These are phyloP conservation scores for Cercopithecus neglectus DNA, from an alignment of 2,797 vertebrate species.

Conservation along the genomic window DNA sequence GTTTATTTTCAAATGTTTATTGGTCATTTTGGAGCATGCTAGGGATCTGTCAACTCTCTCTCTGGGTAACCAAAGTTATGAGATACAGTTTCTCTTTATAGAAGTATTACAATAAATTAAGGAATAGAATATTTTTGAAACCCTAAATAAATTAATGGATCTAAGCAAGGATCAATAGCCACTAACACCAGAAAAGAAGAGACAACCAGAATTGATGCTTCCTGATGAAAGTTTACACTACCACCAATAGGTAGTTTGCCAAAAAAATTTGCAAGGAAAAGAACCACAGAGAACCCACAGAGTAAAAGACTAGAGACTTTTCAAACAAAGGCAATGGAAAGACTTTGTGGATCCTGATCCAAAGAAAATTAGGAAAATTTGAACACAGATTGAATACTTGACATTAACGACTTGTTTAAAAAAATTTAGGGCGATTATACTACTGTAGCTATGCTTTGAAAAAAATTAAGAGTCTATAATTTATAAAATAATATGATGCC, in stretches of 20 bases:
- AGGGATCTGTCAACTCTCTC: not conserved
- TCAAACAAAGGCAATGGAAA: not conserved
- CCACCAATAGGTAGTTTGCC: not conserved
- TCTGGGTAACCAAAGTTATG: not conserved
- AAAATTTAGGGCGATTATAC: not conserved
- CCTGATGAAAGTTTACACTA: not conserved
- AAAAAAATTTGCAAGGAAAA: not conserved
- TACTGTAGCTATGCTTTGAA: not conserved
- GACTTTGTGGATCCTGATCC: not conserved
- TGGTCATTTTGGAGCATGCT: not conserved
- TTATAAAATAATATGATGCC: not conserved
- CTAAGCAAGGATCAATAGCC: not conserved
- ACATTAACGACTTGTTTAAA: not conserved
- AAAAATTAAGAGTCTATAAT: not conserved
- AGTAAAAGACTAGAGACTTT: not conserved
- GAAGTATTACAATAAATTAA: not conserved
- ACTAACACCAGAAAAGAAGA: not conserved
- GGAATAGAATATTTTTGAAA: slow-evolving; percentile 6
- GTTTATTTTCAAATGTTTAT: not conserved
- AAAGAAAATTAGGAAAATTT: slow-evolving; percentile 10
- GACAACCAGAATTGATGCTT: not conserved
- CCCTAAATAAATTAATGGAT: not conserved
- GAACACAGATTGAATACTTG: not conserved
- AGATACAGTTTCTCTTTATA: not conserved
- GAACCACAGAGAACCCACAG: not conserved